These are phyloP conservation scores for Corydoras sp. DNA, from an alignment of 2,113 vertebrate genomes.

Conservation along the genomic window DNA sequence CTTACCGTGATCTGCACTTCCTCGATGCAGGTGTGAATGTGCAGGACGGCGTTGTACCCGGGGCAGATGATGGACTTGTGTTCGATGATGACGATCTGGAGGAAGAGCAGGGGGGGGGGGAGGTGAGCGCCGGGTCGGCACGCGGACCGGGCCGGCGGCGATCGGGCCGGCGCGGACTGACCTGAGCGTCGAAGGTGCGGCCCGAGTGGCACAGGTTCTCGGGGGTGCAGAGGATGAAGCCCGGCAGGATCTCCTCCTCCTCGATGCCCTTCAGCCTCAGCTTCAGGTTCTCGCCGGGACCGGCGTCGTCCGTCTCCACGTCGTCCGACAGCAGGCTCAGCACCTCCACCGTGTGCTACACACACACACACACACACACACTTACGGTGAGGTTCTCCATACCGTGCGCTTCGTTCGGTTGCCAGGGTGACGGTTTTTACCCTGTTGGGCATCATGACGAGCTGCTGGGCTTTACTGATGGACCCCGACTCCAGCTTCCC, in stretches of 20 bases:
- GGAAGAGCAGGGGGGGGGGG: too few species aligned
- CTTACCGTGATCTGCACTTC: slow-evolving; percentile 87
- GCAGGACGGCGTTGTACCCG: slow-evolving; percentile 86
- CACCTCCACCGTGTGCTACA: slow-evolving; percentile 84
- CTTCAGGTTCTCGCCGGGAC: slow-evolving; percentile 84
- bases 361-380: not conserved
- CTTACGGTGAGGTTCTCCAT: too few species aligned
- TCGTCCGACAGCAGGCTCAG: slow-evolving; percentile 85
- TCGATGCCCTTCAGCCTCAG: slow-evolving; percentile 86
- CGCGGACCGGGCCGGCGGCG: too few species aligned
- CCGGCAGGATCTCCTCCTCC: slow-evolving; percentile 86
- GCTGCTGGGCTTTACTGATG: slow-evolving; percentile 93
- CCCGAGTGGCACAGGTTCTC: slow-evolving; percentile 87
- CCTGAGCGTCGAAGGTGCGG: slow-evolving; percentile 87
- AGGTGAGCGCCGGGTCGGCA: not conserved
- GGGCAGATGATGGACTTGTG: slow-evolving; percentile 93
- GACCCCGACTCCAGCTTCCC: slow-evolving; percentile 94
- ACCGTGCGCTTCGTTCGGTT: too few species aligned
- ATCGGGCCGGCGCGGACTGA: too few species aligned
- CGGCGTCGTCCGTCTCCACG: slow-evolving; percentile 81
- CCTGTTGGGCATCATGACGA: slow-evolving; percentile 98
- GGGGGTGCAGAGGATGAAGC: slow-evolving; percentile 83
- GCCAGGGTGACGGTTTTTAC: too few species aligned
- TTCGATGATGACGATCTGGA: slow-evolving; percentile 91
- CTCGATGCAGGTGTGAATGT: slow-evolving; percentile 89